Evolutionary conservation across 2,797 vertebrate species (phyloP).

Genomic region (Etheostoma perlongum): DNA sequence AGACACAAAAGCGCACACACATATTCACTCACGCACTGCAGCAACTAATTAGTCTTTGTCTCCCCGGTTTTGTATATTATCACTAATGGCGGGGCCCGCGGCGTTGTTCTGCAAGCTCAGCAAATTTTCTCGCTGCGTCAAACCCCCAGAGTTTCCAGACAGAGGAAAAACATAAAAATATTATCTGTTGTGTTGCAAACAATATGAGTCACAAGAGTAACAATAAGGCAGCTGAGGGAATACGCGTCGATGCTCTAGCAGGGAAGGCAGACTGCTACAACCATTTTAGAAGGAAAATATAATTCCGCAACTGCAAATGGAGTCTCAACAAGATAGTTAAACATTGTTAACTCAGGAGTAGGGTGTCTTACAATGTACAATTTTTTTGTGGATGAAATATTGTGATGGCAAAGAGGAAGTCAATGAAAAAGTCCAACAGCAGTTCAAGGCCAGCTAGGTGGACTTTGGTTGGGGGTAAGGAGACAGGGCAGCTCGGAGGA

Average conservation of each 20-base stretch:
- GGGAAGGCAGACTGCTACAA: constrained; percentile 38
- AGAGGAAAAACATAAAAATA: constrained; percentile 76
- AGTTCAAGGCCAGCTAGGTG: not conserved
- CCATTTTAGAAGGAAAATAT: constrained; percentile 48
- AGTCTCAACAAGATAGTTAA: constrained; percentile 13
- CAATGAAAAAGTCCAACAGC: not conserved
- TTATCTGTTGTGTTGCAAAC: constrained; percentile 76
- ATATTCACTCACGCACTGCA: constrained; percentile 34
- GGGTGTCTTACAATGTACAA: not conserved
- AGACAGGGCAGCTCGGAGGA: not conserved
- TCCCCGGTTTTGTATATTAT: constrained; percentile 77
- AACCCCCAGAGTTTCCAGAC: constrained; percentile 72
- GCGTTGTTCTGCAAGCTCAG: constrained; percentile 76
- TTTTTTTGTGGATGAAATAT: not conserved
- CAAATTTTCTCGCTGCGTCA: constrained; percentile 77
- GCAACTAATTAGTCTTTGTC: constrained; percentile 82
- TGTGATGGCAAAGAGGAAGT: not conserved
- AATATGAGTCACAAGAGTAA: constrained; percentile 72
- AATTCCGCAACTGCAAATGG: constrained; percentile 35
- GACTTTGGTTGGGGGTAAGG: not conserved
- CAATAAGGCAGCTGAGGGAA: constrained; percentile 63
- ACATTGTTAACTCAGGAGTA: not conserved
- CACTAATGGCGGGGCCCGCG: constrained; percentile 74
- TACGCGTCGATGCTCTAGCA: constrained; percentile 34
- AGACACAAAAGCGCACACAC: constrained; percentile 28